phyloP scores from a whole-genome alignment of 2,797 vertebrate species.

The Sciurus carolinensis region DNA sequence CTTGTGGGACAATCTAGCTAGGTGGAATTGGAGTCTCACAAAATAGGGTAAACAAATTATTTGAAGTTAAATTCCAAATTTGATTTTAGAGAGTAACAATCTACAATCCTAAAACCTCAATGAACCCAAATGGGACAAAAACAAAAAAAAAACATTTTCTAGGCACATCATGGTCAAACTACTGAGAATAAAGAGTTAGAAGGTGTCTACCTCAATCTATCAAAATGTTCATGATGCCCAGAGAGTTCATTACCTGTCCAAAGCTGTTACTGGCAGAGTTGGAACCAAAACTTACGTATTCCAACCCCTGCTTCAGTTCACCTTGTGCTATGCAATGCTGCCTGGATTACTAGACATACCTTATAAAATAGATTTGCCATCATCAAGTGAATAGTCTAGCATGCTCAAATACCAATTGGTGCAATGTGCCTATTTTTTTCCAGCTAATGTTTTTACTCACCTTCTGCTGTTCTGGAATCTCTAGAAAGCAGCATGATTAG shows the following conservation, averaged over 20 bases:
- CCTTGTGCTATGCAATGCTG: not conserved
- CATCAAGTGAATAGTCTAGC: not conserved
- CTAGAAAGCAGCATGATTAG: not conserved
- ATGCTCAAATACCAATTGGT: not conserved
- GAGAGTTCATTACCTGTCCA: not conserved
- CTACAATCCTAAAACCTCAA: not conserved
- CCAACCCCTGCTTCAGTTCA: not conserved
- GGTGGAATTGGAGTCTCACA: not conserved
- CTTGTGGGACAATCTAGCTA: not conserved
- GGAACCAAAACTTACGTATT: not conserved
- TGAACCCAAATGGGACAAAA: not conserved
- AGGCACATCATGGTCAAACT: not conserved
- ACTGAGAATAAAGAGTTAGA: not conserved
- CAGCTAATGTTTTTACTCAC: not conserved
- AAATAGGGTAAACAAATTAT: not conserved
- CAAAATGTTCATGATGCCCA: not conserved
- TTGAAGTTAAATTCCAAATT: not conserved
- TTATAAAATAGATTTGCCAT: not conserved
- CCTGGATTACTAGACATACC: not conserved
- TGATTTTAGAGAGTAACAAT: not conserved
- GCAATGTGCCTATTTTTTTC: not conserved
- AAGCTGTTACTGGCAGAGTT: not conserved
- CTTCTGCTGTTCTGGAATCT: not conserved
- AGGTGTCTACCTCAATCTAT: not conserved
- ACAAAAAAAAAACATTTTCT: not conserved